Conservation (phyloP, 2,797 vertebrate species). For the Lagocephalus sceleratus region DNA sequence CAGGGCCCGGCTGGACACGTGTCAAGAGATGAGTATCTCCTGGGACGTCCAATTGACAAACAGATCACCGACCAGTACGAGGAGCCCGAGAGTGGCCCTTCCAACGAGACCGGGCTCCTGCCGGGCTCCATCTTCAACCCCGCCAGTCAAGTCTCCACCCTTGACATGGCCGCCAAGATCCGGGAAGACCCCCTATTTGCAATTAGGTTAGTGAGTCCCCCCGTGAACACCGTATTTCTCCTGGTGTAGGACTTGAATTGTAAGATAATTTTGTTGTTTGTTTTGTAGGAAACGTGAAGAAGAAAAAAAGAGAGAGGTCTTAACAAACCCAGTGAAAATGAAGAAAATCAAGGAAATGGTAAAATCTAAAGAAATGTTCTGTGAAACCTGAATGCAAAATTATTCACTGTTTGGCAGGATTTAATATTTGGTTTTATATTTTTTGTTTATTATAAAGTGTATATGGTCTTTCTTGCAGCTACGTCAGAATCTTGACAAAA, state of each 20-base stretch:
- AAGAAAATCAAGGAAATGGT: conserved; percentile 95
- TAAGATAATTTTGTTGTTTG: conserved; percentile 7
- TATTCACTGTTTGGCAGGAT: background rate
- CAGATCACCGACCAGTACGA: conserved; percentile 87
- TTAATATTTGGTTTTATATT: background rate
- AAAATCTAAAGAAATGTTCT: conserved; percentile 9
- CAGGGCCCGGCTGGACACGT: conserved; percentile 91
- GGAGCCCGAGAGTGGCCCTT: conserved; percentile 84
- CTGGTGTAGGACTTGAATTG: background rate
- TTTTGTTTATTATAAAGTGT: background rate
- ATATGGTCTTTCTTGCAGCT: conserved; percentile 66
- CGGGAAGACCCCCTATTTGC: conserved; percentile 93
- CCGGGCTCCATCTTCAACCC: conserved; percentile 90
- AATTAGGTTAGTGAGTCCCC: conserved; percentile 79
- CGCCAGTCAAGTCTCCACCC: conserved; percentile 75
- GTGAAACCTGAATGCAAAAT: background rate
- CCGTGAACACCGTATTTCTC: background rate
- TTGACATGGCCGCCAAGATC: conserved; percentile 94
- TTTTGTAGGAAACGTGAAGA: conserved; percentile 87
- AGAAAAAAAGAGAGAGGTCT: conserved; percentile 90
- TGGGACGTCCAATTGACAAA: conserved; percentile 93
- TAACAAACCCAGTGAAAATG: conserved; percentile 97
- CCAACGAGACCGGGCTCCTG: conserved; percentile 87
- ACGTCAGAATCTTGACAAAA: conserved; percentile 86
- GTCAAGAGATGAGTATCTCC: conserved; percentile 91